phyloP scores from a whole-genome alignment of 92 coral and sea anemone species.

The Porites lobata region DNA sequence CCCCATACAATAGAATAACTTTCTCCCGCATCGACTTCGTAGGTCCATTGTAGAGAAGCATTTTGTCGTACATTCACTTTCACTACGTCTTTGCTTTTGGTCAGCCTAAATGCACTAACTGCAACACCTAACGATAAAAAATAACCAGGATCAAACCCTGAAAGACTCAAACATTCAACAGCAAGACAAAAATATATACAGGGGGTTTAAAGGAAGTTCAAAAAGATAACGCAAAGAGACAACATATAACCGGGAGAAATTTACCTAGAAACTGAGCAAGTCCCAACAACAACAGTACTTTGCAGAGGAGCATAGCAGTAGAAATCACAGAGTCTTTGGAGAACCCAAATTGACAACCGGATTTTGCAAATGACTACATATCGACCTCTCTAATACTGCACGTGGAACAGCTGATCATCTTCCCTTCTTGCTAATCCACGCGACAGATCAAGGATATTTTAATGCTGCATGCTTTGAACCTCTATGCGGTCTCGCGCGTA shows the following conservation, averaged over 20 bases:
- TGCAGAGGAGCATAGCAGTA: slow-evolving; percentile 25
- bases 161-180: background rate
- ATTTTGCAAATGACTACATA: slow-evolving; percentile 10
- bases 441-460: slow-evolving; percentile 14
- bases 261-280: slow-evolving; percentile 11
- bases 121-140: slow-evolving; percentile 52
- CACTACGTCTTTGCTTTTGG: slow-evolving; percentile 52
- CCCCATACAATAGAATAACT: slow-evolving; percentile 71
- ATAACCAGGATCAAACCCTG: slow-evolving; percentile 6
- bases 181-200: background rate
- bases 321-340: background rate
- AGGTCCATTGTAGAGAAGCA: slow-evolving; percentile 81
- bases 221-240: background rate
- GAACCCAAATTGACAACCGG: slow-evolving; percentile 11
- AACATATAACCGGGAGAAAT: background rate
- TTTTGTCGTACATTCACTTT: slow-evolving; percentile 71
- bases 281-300: slow-evolving; percentile 27
- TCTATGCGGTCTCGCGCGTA: slow-evolving; percentile 15
- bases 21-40: slow-evolving; percentile 28
- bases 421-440: slow-evolving; percentile 3
- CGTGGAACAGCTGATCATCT: background rate
- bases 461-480: background rate
- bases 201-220: background rate
- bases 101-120: slow-evolving; percentile 46
- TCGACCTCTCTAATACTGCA: background rate